Evolutionary conservation across 2,888 invertebrate genomes (phyloP).

Genomic region (Carabus problematicus): DNA sequence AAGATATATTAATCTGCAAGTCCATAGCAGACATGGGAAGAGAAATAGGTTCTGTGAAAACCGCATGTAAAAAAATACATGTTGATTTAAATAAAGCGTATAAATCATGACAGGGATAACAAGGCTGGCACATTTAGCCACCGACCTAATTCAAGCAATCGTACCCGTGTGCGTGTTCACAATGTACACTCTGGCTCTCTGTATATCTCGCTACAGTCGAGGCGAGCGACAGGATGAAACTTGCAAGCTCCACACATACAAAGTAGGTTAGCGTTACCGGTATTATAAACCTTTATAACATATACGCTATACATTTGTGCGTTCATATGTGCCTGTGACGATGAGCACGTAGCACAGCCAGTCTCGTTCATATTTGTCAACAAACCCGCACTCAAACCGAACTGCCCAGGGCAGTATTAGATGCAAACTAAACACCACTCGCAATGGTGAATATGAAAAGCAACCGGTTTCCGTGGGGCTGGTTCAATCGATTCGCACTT

Average conservation of each 20-base stretch:
- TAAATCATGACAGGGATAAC: slow-evolving; percentile 4
- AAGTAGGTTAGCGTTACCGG: background rate
- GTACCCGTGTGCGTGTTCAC: background rate
- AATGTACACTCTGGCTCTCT: background rate
- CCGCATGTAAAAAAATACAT: background rate
- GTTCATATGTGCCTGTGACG: background rate
- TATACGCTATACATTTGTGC: background rate
- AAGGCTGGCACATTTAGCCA: slow-evolving; percentile 2
- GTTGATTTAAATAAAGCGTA: slow-evolving; percentile 2
- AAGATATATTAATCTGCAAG: too few species aligned
- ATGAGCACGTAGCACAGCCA: too few species aligned
- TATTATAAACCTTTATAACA: background rate
- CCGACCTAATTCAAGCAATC: slow-evolving; percentile 2
- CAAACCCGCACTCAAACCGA: too few species aligned
- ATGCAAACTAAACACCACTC: too few species aligned
- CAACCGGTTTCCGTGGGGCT: too few species aligned
- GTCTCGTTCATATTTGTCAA: too few species aligned
- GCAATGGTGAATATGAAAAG: too few species aligned
- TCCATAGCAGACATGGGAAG: too few species aligned
- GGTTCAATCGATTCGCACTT: too few species aligned
- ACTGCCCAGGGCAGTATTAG: too few species aligned
- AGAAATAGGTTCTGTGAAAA: background rate
- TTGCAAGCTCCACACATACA: background rate
- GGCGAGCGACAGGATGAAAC: too few species aligned
- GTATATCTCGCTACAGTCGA: background rate